Percentiles rank a stretch among this genome's conserved stretches.
Conservation (phyloP, 2,888 invertebrate species). For the Tenthredo distinguenda region DNA sequence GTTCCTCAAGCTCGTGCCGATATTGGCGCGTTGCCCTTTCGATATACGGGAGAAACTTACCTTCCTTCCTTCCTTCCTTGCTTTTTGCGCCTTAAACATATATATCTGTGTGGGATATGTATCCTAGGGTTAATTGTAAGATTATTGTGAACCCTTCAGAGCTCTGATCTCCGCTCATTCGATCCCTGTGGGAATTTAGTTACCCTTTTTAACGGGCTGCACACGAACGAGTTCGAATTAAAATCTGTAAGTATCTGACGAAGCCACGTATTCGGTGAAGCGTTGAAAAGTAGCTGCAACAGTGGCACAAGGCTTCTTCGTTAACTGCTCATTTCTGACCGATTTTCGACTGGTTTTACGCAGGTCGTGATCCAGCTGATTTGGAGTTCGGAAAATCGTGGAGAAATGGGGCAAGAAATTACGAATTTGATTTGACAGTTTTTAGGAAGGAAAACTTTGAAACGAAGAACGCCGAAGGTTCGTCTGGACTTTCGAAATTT, state of each 20-base stretch:
- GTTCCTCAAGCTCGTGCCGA: constrained; percentile 49
- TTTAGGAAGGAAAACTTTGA: too few species aligned
- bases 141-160: neutral
- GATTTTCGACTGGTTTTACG: constrained; percentile 6
- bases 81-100: neutral
- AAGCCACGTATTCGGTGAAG: neutral
- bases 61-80: neutral
- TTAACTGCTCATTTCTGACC: neutral
- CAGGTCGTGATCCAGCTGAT: neutral
- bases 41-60: neutral
- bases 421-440: neutral
- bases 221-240: neutral
- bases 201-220: neutral
- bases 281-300: neutral
- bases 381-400: neutral
- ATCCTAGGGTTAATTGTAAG: neutral
- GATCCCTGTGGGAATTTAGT: constrained; percentile 17
- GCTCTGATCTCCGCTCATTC: neutral
- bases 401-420: neutral
- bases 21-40: neutral
- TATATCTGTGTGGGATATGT: neutral
- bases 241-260: neutral
- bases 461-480: too few species aligned
- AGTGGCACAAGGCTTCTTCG: neutral
- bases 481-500: too few species aligned